Conservation (phyloP, 2,113 vertebrate species). For the Hippocampus guttulatus region DNA sequence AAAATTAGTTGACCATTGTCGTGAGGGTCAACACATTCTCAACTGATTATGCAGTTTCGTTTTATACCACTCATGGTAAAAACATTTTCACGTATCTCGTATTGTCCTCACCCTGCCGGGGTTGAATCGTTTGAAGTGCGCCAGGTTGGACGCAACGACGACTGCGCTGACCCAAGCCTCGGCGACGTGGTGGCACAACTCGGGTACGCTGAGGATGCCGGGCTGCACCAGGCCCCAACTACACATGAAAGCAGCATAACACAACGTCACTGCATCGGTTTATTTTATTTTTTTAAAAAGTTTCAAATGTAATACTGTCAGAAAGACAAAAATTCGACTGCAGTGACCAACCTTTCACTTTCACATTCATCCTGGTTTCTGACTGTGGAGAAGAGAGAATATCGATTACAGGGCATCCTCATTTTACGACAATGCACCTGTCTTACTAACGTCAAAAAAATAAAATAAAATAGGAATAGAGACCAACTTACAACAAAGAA, state of each 20-base stretch:
- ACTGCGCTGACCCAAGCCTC: constrained; percentile 83
- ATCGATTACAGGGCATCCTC: not conserved
- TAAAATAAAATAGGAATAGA: no score
- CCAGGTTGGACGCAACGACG: constrained; percentile 72
- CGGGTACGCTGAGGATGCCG: constrained; percentile 84
- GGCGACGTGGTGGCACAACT: constrained; percentile 87
- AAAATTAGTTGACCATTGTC: no score
- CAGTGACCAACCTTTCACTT: constrained; percentile 83
- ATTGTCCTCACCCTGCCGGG: constrained; percentile 86
- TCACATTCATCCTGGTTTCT: constrained; percentile 76
- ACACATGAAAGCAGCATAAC: constrained; percentile 12
- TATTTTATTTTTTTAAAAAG: not conserved
- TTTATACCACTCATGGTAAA: not conserved
- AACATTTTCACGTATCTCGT: not conserved
- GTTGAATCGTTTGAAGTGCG: constrained; percentile 83
- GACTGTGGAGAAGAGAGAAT: constrained; percentile 52
- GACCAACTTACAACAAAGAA: no score
- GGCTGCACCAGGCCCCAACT: constrained; percentile 95
- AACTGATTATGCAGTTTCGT: no score
- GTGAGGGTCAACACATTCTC: no score
- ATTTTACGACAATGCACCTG: no score
- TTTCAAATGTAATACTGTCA: not conserved
- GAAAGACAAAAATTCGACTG: not conserved
- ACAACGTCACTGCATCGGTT: not conserved
- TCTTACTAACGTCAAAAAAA: no score